A percentile compares a stretch with the other conserved stretches of the same genome.
phyloP scores from a whole-genome alignment of 2,888 invertebrate genomes.

The Seira sanloemensis region DNA sequence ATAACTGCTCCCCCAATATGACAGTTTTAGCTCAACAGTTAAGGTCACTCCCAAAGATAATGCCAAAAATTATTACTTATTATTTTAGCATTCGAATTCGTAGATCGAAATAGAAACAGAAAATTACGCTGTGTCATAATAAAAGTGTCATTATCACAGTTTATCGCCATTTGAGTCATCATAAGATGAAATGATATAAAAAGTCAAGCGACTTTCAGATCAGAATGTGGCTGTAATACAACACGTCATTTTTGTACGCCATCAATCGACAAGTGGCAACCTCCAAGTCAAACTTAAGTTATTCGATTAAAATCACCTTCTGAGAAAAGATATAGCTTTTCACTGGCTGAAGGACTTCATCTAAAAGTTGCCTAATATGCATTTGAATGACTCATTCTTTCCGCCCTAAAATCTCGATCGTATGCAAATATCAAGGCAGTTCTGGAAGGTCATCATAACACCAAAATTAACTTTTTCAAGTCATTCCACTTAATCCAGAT shows the following conservation, averaged over 20 bases:
- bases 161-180: background rate
- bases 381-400: constrained; percentile 9
- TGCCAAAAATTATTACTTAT: constrained; percentile 3
- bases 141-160: background rate
- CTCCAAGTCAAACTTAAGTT: background rate
- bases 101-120: background rate
- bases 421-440: constrained; percentile 2
- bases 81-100: constrained; percentile 4
- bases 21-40: constrained; percentile 9
- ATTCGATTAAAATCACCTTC: background rate
- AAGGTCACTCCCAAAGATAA: constrained; percentile 3
- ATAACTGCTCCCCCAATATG: background rate
- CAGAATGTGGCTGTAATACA: background rate
- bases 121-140: constrained; percentile 3
- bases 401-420: background rate
- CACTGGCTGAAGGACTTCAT: constrained; percentile 7
- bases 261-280: background rate
- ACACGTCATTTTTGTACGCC: background rate
- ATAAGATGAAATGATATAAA: background rate
- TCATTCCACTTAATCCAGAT: constrained; percentile 27
- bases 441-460: constrained; percentile 23
- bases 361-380: background rate
- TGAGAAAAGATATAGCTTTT: background rate
- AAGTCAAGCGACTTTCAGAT: background rate
- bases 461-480: background rate